A percentile compares a stretch with the other conserved stretches of the same genome.
Evolutionary conservation across 2,113 vertebrate genomes (phyloP).

Genomic region (Sialia sialis): DNA sequence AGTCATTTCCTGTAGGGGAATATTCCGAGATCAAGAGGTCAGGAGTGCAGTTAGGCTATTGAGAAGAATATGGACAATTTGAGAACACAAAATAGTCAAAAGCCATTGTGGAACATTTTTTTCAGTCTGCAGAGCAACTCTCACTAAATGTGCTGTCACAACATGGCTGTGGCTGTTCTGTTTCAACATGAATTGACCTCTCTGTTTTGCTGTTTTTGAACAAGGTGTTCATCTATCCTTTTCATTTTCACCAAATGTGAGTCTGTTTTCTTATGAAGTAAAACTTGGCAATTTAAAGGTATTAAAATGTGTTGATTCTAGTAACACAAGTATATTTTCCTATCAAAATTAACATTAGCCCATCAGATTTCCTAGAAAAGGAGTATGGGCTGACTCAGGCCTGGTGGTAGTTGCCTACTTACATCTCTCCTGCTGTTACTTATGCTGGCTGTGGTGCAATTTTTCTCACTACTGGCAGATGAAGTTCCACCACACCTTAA

Average conservation of each 20-base stretch:
- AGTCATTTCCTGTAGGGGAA: not conserved
- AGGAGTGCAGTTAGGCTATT: not conserved
- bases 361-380: not conserved
- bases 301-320: not conserved
- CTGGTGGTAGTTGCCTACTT: not conserved
- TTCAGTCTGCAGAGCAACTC: not conserved
- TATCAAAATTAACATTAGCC: not conserved
- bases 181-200: not conserved
- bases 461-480: not conserved
- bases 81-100: not conserved
- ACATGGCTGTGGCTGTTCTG: not conserved
- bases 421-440: not conserved
- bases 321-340: not conserved
- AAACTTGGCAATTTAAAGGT: not conserved
- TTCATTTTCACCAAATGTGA: not conserved
- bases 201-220: not conserved
- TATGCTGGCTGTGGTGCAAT: not conserved
- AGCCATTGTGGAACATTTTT: not conserved
- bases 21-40: not conserved
- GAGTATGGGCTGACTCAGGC: not conserved
- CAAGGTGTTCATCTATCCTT: not conserved
- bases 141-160: not conserved
- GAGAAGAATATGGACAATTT: not conserved
- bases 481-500: not conserved
- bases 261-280: not conserved